A percentile compares a stretch with the other conserved stretches of the same genome.
These are phyloP conservation scores for Pyrocephalus nanus DNA, from an alignment of 2,797 vertebrate genomes.

Conservation along the genomic window DNA sequence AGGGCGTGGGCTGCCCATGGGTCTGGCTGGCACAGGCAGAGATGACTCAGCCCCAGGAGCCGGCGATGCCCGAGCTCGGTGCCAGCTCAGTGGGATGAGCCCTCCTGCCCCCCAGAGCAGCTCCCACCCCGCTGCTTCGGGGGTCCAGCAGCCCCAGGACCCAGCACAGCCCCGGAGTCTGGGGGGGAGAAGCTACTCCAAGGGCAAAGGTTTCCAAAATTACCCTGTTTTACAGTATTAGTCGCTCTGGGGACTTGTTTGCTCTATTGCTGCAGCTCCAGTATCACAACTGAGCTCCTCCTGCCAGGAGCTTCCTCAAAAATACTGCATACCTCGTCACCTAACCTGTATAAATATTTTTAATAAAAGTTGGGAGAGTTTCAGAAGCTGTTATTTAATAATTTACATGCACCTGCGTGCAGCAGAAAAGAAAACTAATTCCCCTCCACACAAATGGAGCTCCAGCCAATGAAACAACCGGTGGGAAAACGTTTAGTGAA, in stretches of 20 bases:
- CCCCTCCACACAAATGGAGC: slow-evolving; percentile 22
- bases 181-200: background rate
- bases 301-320: slow-evolving; percentile 31
- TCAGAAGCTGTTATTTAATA: slow-evolving; percentile 51
- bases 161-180: background rate
- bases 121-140: fast-evolving
- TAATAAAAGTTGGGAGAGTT: slow-evolving; percentile 17
- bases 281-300: background rate
- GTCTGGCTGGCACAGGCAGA: background rate
- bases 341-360: slow-evolving; percentile 32
- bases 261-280: background rate
- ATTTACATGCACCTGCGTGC: slow-evolving; percentile 34
- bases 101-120: background rate
- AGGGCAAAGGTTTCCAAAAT: background rate
- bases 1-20: background rate
- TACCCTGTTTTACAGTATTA: background rate
- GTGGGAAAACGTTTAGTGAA: slow-evolving; percentile 48
- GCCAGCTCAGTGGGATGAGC: background rate
- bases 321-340: background rate
- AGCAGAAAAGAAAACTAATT: slow-evolving; percentile 32
- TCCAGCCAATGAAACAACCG: slow-evolving; percentile 50
- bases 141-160: background rate
- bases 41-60: background rate
- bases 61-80: fast-evolving
- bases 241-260: background rate